phyloP scores from a whole-genome alignment of 2,113 vertebrate genomes.

The Atlantisia rogersi region DNA sequence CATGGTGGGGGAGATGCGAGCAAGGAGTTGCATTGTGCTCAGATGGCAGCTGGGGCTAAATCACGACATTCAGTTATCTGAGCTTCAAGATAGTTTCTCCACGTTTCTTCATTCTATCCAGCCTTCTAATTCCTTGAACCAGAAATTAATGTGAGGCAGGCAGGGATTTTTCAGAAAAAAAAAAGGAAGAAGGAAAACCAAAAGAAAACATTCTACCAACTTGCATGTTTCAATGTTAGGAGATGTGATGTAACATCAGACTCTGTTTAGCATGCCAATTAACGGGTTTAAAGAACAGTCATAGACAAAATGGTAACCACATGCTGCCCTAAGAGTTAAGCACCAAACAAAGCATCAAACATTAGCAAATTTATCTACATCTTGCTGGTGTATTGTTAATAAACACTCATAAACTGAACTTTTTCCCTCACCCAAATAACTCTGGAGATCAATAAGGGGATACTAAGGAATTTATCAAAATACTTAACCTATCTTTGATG shows the following conservation, averaged over 20 bases:
- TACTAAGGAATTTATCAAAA: background rate
- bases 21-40: too few species aligned
- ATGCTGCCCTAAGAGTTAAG: background rate
- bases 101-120: background rate
- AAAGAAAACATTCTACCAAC: background rate
- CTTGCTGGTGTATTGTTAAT: background rate
- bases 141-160: background rate
- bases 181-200: background rate
- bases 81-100: background rate
- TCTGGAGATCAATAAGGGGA: background rate
- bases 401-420: background rate
- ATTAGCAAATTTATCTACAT: background rate
- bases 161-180: background rate
- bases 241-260: background rate
- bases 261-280: background rate
- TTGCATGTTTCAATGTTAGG: background rate
- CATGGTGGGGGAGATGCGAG: too few species aligned
- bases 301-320: background rate
- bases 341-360: background rate
- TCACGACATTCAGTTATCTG: background rate
- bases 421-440: background rate
- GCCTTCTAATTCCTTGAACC: background rate
- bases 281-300: background rate
- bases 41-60: too few species aligned
- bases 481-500: background rate